These are phyloP conservation scores for Caenorhabditis japonica DNA, from an alignment of 2,888 invertebrate genomes.

Conservation along the genomic window DNA sequence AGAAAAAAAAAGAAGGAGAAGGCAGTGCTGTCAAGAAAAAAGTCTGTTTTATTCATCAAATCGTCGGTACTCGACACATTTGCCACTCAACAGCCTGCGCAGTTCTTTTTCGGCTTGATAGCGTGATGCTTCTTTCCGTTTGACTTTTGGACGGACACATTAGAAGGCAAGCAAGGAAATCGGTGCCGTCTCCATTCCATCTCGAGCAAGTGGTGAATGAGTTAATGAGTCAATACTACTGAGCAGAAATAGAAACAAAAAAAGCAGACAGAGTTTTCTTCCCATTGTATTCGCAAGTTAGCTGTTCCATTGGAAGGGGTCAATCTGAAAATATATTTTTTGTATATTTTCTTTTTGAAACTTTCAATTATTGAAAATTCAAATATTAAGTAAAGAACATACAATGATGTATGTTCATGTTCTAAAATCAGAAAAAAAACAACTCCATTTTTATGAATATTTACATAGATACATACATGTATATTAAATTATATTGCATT, in stretches of 20 bases:
- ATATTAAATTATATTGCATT: not conserved
- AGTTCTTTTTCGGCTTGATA: slow-evolving; percentile 35
- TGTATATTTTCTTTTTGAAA: slow-evolving; percentile 7
- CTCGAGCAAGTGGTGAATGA: slow-evolving; percentile 22
- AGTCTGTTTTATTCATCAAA: slow-evolving; percentile 57
- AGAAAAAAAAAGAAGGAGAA: not conserved
- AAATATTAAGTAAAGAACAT: no score
- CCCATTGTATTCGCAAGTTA: no score
- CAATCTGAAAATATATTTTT: no score
- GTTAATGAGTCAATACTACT: slow-evolving; percentile 30
- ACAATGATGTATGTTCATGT: no score
- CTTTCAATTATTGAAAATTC: no score
- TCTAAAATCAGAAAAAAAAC: no score
- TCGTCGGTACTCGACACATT: slow-evolving; percentile 44
- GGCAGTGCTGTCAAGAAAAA: slow-evolving; percentile 45
- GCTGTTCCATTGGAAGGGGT: no score
- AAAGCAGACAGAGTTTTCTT: no score
- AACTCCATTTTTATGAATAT: no score
- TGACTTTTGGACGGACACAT: slow-evolving; percentile 4
- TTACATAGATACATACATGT: no score
- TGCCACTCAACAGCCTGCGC: slow-evolving; percentile 1
- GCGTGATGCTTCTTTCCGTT: slow-evolving; percentile 30
- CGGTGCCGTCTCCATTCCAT: slow-evolving; percentile 1
- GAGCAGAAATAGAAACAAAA: no score
- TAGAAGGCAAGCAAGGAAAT: slow-evolving; percentile 7